Evolutionary conservation across 53 echinoderm and acorn worm genomes (phyloP).

Genomic region (Mesocentrotus franciscanus): DNA sequence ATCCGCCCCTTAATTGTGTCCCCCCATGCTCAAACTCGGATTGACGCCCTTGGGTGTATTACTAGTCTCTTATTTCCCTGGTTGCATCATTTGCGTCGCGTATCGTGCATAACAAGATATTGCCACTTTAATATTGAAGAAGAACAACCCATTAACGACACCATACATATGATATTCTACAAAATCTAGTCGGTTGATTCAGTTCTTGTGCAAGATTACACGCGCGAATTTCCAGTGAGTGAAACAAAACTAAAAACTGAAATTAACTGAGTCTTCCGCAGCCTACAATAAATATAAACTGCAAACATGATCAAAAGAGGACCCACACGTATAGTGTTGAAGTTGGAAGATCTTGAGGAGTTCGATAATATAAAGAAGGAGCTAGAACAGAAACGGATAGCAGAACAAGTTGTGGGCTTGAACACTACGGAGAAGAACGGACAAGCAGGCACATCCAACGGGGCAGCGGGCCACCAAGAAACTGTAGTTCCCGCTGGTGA

Average conservation of each 20-base stretch:
- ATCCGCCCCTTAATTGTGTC: too few relatives aligned
- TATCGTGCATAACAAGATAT: too few relatives aligned
- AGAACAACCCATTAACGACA: neutral
- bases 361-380: conserved; percentile 95
- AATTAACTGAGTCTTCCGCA: too few relatives aligned
- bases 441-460: conserved; percentile 54
- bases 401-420: conserved; percentile 77
- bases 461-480: conserved; percentile 63
- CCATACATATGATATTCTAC: neutral
- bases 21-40: too few relatives aligned
- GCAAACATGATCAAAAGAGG: conserved; percentile 86
- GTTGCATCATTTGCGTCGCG: too few relatives aligned
- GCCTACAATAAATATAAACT: neutral
- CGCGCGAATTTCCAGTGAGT: neutral
- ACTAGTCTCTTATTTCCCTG: too few relatives aligned
- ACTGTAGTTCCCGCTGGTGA: conserved; percentile 59
- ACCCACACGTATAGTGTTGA: conserved; percentile 89
- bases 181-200: neutral
- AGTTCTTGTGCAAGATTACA: neutral
- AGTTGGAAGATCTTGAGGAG: conserved; percentile 93
- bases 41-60: too few relatives aligned
- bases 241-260: neutral
- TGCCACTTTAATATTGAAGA: neutral
- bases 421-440: conserved; percentile 65
- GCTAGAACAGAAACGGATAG: conserved; percentile 83